Conservation (phyloP, 2,888 invertebrate species). For the Limnephilus auricula region DNA sequence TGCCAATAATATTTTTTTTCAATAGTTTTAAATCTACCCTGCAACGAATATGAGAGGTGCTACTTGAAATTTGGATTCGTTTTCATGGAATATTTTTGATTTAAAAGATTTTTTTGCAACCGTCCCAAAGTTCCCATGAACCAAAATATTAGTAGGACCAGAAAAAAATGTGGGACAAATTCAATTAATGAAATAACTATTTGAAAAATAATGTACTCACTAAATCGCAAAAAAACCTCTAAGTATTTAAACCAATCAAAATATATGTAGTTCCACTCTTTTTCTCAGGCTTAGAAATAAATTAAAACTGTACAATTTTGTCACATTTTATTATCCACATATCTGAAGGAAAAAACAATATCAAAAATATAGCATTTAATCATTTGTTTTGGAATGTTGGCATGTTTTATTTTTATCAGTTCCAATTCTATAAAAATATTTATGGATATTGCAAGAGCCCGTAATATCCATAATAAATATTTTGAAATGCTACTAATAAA, state of each 20-base stretch:
- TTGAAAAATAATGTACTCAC: not conserved
- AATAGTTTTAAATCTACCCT: conserved; percentile 43
- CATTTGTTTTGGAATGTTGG: not conserved
- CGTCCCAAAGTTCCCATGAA: not conserved
- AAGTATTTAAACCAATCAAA: not conserved
- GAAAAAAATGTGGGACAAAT: not conserved
- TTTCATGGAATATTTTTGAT: not conserved
- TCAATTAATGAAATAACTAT: not conserved
- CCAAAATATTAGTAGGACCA: not conserved
- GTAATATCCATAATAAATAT: conserved; percentile 57
- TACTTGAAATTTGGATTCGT: conserved; percentile 28
- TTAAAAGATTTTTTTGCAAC: conserved; percentile 8
- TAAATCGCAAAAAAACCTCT: not conserved
- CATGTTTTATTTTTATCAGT: not conserved
- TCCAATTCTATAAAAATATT: conserved; percentile 40
- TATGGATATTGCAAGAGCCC: conserved; percentile 66
- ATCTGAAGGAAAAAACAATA: not conserved
- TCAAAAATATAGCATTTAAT: not conserved
- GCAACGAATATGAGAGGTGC: conserved; percentile 66
- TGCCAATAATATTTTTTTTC: not conserved
- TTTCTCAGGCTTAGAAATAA: not conserved
- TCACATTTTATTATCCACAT: not conserved
- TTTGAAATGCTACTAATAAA: conserved; percentile 1
- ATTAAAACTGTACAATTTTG: not conserved
- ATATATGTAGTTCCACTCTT: not conserved